These are phyloP conservation scores for Oreotrochilus melanogaster DNA, from an alignment of 2,113 vertebrate species.

Conservation along the genomic window DNA sequence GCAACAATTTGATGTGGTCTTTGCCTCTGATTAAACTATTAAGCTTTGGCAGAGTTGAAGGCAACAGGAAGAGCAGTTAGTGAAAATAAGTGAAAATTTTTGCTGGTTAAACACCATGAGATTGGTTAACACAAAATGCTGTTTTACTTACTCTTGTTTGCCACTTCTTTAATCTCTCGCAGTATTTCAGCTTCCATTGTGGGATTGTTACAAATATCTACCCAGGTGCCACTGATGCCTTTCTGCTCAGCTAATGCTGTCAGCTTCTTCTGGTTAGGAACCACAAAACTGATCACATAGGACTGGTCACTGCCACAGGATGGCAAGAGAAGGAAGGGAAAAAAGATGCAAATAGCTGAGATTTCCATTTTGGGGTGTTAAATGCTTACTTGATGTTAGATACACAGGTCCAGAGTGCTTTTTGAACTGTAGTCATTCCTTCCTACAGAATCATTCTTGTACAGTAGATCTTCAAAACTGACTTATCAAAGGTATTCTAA, in stretches of 20 bases:
- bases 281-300: conserved; percentile 97
- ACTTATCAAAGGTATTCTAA: background rate
- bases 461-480: background rate
- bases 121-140: background rate
- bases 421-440: background rate
- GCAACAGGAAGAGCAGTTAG: background rate
- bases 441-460: background rate
- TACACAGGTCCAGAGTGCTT: background rate
- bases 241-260: conserved; percentile 87
- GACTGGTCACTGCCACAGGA: conserved; percentile 88
- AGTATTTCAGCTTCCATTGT: conserved; percentile 92
- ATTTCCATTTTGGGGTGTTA: background rate
- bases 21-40: background rate
- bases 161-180: conserved; percentile 88
- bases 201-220: conserved; percentile 93
- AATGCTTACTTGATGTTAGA: background rate
- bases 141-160: conserved; percentile 88
- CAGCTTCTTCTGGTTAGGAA: conserved; percentile 94
- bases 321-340: conserved; percentile 6
- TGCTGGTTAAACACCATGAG: background rate
- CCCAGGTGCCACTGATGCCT: conserved; percentile 85
- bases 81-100: background rate
- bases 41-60: background rate
- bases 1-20: background rate
- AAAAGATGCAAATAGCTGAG: background rate